Base-by-base conservation (phyloP, 2,888 invertebrate genomes). In the Mesodorylaimus sp. region DNA sequence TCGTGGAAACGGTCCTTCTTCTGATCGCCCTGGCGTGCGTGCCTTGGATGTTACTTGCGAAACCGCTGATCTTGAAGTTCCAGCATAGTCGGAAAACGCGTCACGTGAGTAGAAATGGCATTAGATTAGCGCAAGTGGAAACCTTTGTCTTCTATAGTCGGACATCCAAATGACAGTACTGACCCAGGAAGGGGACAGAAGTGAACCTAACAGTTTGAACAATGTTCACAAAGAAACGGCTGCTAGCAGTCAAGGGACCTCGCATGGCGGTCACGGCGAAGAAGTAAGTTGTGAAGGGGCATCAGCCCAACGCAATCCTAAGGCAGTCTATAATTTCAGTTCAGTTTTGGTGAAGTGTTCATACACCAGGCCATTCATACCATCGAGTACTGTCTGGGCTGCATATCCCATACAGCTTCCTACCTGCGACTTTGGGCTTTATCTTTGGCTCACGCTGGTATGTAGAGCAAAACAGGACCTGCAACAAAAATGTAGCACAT, bases 391-490 rank as follows among this genome's bases (percentile, higher is more conserved):
- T 93, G 93, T 57, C 75, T 97, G 59, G 95, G 95, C 52, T 91
- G 91, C 56, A 84, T 97, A 41, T 95, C 95, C 2, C 93, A 97
- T 73, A 97, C 97, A 24, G 97, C 97, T 28, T 95, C 93, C 1
- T 97, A 97, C 73, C 78, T 97, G 57, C 89, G 97, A 59, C 77
- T 97, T 60, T 97, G 97, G 97, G 95, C 97, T 58, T 75, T 97
- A 54, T 93, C 91, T 49, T 77, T 97, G 49, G 97, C 97, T 65
- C 97, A 97, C 75, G 88, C 93, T 53, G 91, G 85, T 85, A 75
- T 79, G 81, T 0, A n/a, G 21, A 19, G 21, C 28, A n/a, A n/a
- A n/a, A n/a, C n/a, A n/a, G n/a, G n/a, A n/a, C n/a, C n/a, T n/a
- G n/a, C n/a, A n/a, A n/a, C n/a, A n/a, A n/a, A n/a, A n/a, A n/a